Percentiles rank a stretch among this genome's conserved stretches.
Conservation (phyloP, 2,888 invertebrate genomes). For the Xylophagus ater region DNA sequence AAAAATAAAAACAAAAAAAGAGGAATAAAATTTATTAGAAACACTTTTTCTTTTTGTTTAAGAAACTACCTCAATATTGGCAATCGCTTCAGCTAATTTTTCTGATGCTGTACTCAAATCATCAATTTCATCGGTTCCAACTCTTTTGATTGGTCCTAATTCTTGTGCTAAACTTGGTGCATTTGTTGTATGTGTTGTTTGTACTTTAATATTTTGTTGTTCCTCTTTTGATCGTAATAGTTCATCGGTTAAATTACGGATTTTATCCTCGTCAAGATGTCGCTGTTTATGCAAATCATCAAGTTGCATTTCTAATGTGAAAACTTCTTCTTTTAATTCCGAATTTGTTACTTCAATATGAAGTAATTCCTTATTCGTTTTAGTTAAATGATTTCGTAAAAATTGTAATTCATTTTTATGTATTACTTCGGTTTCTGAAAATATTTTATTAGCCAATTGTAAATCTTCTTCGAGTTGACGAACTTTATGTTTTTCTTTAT, state of each 20-base stretch:
- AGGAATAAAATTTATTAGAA: too few relatives aligned
- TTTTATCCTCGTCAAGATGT: conserved; percentile 45
- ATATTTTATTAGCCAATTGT: conserved; percentile 39
- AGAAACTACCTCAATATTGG: conserved; percentile 14
- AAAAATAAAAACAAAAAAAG: too few relatives aligned
- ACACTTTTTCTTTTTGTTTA: too few relatives aligned
- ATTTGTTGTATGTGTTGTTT: conserved; percentile 7
- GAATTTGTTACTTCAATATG: conserved; percentile 57
- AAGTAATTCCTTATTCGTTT: conserved; percentile 46
- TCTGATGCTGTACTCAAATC: conserved; percentile 12
- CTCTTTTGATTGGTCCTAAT: conserved; percentile 23
- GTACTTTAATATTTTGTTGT: too few relatives aligned
- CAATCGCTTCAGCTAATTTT: conserved; percentile 12
- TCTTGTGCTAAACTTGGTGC: conserved; percentile 33
- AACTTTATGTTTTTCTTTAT: conserved; percentile 32
- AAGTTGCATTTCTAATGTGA: conserved; percentile 49
- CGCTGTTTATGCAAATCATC: conserved; percentile 45
- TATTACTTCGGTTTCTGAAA: conserved; percentile 41
- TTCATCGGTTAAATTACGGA: conserved; percentile 48
- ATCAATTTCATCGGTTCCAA: conserved; percentile 3
- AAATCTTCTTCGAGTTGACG: conserved; percentile 43
- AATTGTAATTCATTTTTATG: conserved; percentile 42
- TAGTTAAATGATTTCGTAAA: conserved; percentile 43
- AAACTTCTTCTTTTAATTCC: conserved; percentile 58
- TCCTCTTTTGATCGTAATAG: conserved; percentile 36